phyloP scores from a whole-genome alignment of 2,797 vertebrate genomes.

The Loriculus beryllinus region DNA sequence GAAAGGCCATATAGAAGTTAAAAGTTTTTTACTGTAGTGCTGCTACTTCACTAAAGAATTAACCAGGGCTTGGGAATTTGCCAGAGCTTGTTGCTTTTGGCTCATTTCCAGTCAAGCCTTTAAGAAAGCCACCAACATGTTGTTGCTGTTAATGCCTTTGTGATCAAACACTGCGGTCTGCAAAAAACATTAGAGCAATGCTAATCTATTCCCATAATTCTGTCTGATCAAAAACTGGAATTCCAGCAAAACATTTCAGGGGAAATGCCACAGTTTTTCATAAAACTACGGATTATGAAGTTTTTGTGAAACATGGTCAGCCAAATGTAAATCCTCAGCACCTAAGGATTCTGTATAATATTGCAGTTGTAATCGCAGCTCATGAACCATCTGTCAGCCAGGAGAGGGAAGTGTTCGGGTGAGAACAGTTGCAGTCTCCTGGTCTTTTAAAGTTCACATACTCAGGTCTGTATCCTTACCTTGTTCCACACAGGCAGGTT shows the following conservation, averaged over 20 bases:
- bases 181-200: slow-evolving; percentile 7
- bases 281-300: background rate
- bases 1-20: background rate
- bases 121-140: slow-evolving; percentile 30
- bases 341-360: background rate
- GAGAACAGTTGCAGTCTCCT: background rate
- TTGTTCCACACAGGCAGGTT: background rate
- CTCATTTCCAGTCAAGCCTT: slow-evolving; percentile 26
- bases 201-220: background rate
- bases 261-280: background rate
- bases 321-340: background rate
- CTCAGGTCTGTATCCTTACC: background rate
- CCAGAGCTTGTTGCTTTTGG: slow-evolving; percentile 46
- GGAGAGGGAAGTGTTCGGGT: background rate
- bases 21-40: slow-evolving; percentile 15
- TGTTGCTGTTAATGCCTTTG: slow-evolving; percentile 22
- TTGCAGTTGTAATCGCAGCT: background rate
- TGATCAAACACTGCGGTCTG: background rate
- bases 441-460: background rate
- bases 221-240: background rate
- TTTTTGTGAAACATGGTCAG: background rate
- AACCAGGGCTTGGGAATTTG: slow-evolving; percentile 21
- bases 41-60: slow-evolving; percentile 3
- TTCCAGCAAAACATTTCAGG: background rate
- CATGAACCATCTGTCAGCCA: background rate